Base-by-base conservation (phyloP, 2,113 vertebrate genomes). In the Hirundichthys speculiger region DNA sequence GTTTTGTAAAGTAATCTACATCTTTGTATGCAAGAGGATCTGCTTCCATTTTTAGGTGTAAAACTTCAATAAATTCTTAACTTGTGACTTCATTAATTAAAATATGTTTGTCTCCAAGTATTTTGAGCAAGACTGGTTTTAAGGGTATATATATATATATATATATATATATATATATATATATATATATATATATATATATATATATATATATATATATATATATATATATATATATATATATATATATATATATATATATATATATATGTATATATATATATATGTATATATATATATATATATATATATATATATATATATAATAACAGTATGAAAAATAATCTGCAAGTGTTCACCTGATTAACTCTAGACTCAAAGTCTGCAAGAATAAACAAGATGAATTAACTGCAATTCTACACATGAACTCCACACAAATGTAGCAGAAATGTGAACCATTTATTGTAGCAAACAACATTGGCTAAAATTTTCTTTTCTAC, bases 381-480 rank as follows among this genome's bases (percentile, higher is more conserved):
- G 42, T 21, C 14, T 22, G 51, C 11, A 18, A n/a, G n/a, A n/a
- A 10, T 15, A 21, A 45, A 46, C 4, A 34, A 13, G 4, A 52
- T 12, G 13, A 8, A 52, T 34, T 13, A 10, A 54, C 30, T 47
- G 25, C 19, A 39, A 27, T 41, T 64, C 4, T 5, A 50, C 18
- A 24, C 8, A 64, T 27, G 13, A 72, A 67, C 43, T 46, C 25
- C 43, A 82, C 65, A 75, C 62, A 62, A 47, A 1, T 30, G 40
- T 82, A 75, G 76, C 81, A 83, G 78, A 89, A 88, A 88, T 71
- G 46, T 76, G 45, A 66, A 88, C 85, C 85, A 85, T 86, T 90
- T 90, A 90, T 84, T 91, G 75, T 83, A 82, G 79, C 61, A 88
- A 86, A 88, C 64, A 79, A 61, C 65, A 76, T 74, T 77, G 77